Evolutionary conservation across 2,113 vertebrate species (phyloP).

Genomic region (Chroicocephalus ridibundus): DNA sequence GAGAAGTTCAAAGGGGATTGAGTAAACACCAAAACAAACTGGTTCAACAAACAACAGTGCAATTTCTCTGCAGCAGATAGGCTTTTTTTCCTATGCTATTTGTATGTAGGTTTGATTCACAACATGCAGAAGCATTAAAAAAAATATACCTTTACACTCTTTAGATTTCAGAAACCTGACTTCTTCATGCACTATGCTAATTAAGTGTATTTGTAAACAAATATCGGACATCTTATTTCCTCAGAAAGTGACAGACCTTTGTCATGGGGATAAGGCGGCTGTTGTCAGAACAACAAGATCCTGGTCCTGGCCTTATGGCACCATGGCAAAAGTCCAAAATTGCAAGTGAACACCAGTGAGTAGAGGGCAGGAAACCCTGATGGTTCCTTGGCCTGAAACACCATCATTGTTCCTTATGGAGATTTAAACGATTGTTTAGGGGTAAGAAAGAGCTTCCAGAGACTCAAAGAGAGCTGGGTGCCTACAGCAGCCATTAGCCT

Average conservation of each 20-base stretch:
- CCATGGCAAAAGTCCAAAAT: neutral
- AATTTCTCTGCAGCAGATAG: neutral
- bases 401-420: neutral
- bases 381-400: neutral
- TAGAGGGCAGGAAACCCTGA: neutral
- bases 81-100: neutral
- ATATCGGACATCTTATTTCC: neutral
- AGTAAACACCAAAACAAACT: neutral
- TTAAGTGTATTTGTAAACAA: neutral
- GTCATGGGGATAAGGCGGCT: neutral
- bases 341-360: neutral
- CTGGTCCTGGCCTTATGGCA: neutral
- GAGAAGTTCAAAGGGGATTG: neutral
- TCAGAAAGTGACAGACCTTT: neutral
- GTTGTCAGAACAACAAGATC: neutral
- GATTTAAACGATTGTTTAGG: neutral
- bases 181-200: neutral
- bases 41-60: neutral
- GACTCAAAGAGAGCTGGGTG: neutral
- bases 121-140: neutral
- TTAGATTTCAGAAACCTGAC: neutral
- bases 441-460: neutral
- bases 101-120: neutral
- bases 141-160: neutral
- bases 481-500: neutral